A percentile compares a stretch with the other conserved stretches of the same genome.
These are phyloP conservation scores for Phalacrocorax brasilianus DNA, from an alignment of 2,113 vertebrate species.

Conservation along the genomic window DNA sequence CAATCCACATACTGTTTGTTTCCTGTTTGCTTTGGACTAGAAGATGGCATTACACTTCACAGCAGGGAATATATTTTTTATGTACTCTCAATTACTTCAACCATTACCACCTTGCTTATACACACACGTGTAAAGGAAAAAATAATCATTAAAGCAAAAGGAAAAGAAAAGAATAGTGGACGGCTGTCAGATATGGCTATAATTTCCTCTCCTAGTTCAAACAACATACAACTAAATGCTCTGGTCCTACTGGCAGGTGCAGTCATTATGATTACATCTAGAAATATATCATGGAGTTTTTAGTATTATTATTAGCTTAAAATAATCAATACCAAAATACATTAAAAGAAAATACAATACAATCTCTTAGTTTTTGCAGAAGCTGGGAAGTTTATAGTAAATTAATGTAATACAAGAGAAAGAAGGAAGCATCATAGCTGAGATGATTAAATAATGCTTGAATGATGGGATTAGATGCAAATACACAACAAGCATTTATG, in stretches of 20 bases:
- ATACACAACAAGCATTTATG: not conserved
- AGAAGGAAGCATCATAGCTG: not conserved
- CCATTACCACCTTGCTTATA: not conserved
- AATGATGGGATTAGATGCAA: not conserved
- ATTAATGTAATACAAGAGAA: not conserved
- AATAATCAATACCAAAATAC: not conserved
- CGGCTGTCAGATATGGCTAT: not conserved
- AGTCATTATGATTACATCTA: not conserved
- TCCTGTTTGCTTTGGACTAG: not conserved
- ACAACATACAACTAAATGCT: not conserved
- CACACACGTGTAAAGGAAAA: not conserved
- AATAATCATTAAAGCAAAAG: not conserved
- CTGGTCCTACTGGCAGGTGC: not conserved
- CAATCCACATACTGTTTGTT: not conserved
- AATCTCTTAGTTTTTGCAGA: accelerated
- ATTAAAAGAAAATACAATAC: not conserved
- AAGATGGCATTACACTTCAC: not conserved
- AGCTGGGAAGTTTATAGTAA: not conserved
- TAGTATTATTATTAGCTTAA: not conserved
- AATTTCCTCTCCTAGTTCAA: not conserved
- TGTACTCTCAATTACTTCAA: not conserved
- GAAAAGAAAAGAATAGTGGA: not conserved
- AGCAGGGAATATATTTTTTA: not conserved
- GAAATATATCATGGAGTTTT: not conserved
- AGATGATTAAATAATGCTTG: not conserved